phyloP scores from a whole-genome alignment of 2,797 vertebrate genomes.

The Telmatherina bonti region DNA sequence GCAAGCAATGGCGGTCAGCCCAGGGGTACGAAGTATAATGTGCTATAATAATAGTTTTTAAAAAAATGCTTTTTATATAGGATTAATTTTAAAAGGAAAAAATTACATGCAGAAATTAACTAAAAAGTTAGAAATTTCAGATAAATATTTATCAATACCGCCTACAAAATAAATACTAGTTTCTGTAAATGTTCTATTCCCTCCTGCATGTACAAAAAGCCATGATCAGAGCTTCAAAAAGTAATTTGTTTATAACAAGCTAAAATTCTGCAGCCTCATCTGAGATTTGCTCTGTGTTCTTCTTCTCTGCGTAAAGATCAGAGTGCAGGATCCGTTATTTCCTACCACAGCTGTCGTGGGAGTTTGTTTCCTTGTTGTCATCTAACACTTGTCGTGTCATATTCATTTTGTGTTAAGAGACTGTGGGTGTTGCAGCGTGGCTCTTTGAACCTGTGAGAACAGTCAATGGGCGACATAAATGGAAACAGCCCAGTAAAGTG shows the following conservation, averaged over 20 bases:
- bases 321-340: constrained; percentile 14
- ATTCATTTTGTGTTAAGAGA: constrained; percentile 43
- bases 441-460: constrained; percentile 24
- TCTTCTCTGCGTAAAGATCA: constrained; percentile 9
- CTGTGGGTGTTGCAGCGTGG: constrained; percentile 29
- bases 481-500: constrained; percentile 3
- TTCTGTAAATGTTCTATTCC: not conserved
- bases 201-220: not conserved
- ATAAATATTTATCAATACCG: not conserved
- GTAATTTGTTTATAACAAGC: not conserved
- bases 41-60: not conserved
- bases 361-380: constrained; percentile 23
- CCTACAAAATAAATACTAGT: not conserved
- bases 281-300: not conserved
- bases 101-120: not conserved
- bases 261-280: not conserved
- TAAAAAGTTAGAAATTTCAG: not conserved
- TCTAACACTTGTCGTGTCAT: constrained; percentile 31
- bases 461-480: constrained; percentile 14
- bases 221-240: not conserved
- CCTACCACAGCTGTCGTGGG: constrained; percentile 18
- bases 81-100: not conserved
- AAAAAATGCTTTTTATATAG: not conserved
- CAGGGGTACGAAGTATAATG: constrained; percentile 5
- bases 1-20: constrained; percentile 29